Base-by-base conservation (phyloP, 2,888 invertebrate genomes). In the Bimastos eiseni region DNA sequence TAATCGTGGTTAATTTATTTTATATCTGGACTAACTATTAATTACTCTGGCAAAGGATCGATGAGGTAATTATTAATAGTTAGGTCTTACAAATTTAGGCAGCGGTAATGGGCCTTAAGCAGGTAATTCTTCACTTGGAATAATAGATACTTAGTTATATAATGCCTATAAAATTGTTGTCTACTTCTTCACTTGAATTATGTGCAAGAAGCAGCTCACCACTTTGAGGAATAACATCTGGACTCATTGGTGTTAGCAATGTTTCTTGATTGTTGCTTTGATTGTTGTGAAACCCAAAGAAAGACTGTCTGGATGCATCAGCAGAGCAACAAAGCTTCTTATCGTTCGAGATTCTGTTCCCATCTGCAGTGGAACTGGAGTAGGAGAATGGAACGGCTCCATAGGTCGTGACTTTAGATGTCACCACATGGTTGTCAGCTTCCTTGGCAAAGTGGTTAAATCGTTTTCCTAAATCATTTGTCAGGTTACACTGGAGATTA, bases 231-330 rank as follows among this genome's bases (percentile, higher is more conserved):
- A 70, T 70, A 5, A 70, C 70, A 70, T 70, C 70, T n/a, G 70
- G 70, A 70, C 70, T 70, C 70, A 70, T 70, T n/a, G 70, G 70
- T 70, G n/a, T n/a, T n/a, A 70, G n/a, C n/a, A n/a, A n/a, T n/a
- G n/a, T n/a, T n/a, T 70, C 70, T n/a, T 11, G 70, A 70, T 70
- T n/a, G 70, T n/a, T n/a, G 70, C 8, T 17, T 70, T 17, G n/a
- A 70, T 70, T 70, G 11, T 70, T 30, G 30, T 70, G 70, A 70
- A 13, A 30, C 13, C 70, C 70, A 70, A n/a, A 6, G n/a, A 70
- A 30, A 70, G 70, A 70, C 30, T 70, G 30, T 70, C 70, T 70
- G 70, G 8, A 70, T n/a, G 30, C 70, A n/a, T 70, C n/a, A n/a
- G 30, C n/a, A 70, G 70, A 70, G n/a, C 70, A 70, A 70, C 70